Base-by-base conservation (phyloP, 2,797 vertebrate species). In the Mormyrus hasselquistii region DNA sequence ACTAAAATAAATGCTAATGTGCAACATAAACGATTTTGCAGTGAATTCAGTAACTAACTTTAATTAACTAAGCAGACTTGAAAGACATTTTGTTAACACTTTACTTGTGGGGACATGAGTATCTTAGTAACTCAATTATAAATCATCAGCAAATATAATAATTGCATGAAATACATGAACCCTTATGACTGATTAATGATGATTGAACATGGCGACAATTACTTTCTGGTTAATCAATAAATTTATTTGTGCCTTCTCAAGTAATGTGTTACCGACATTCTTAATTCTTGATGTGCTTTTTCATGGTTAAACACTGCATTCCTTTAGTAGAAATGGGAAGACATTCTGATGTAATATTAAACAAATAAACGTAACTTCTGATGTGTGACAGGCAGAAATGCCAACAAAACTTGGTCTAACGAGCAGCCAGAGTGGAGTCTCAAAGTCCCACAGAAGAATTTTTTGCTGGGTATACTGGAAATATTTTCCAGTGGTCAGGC, bases 401-500 rank as follows among this genome's bases (percentile, higher is more conserved):
- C 38, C 19, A 44, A 2, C 16, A 9, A 19, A 83, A 69, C 62
- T 10, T 9, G 25, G 62, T 69, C 62, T 29, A 10, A 76, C 4
- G 19, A 25, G 14, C 62, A 89, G 89, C 88, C 84, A 83, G 86
- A 52, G 84, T 9, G 47, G 62, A 53, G 25, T 76, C 50, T 52
- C 49, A 59, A 44, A n/a, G 47, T 76, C 50, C 29, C 25, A 44
- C 87, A 34, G 9, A 47, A 19, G 16, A 57, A 44, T 79, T 9
- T 9, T 1, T 34, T 50, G 10, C 57, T 59, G 44, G 47, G 10
- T 50, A 50, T 44, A 89, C 76, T 41, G 88, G 88, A 89, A 89
- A 83, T 85, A 19, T 34, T 79, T 83, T 83, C 88, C 69, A 79
- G 52, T 53, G 88, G 88, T 55, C 88, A 82, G 25, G 22, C 44